Evolutionary conservation across 1,140 invertebrate genomes (phyloP), one percentile per base, ranked within the genome.

Genomic region (Temnothorax longispinosus): DNA sequence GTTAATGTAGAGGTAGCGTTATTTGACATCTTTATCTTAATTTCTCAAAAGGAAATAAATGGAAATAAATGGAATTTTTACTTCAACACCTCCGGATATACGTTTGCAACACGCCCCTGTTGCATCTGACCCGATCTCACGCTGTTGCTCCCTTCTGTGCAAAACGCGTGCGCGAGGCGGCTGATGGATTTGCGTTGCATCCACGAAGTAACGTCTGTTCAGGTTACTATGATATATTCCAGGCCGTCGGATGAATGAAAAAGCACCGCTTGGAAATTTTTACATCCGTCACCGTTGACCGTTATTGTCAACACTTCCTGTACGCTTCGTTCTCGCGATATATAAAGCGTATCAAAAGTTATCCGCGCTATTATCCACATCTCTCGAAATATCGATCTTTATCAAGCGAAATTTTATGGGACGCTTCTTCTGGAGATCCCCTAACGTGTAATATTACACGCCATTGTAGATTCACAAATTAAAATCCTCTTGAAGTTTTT

Each of bases 201-300:
- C 62, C 62, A 71, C n/a, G 64, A 56, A 44, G 47, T 41, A 81
- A 81, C 65, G 15, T 80, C 76, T 80, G 76, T 71, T 81, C 78
- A 44, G 35, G 50, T 81, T 81, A 81, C 21, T 18, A 71, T 56
- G 35, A 81, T 32, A 81, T 41, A 32, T 81, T 81, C 35, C 21
- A 10, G 21, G 5, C 35, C 15, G 15, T 21, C 44, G n/a, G 41
- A 54, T 80, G 62, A 69, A 80, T 80, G 77, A 80, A 69, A 80
- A 52, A 69, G 47, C 77, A 44, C n/a, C 64, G 35, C 50, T 81
- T 81, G 47, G 38, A 41, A 81, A 81, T 81, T 71, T 81, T 71
- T n/a, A 11, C 58, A 64, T 50, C 41, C 41, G n/a, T 69, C 21
- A 50, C 21, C 35, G 15, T 27, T 69, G 15, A 50, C 21, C 35